These are phyloP conservation scores for Dipodomys stephensi DNA, from an alignment of 2,113 vertebrate species.

Conservation along the genomic window DNA sequence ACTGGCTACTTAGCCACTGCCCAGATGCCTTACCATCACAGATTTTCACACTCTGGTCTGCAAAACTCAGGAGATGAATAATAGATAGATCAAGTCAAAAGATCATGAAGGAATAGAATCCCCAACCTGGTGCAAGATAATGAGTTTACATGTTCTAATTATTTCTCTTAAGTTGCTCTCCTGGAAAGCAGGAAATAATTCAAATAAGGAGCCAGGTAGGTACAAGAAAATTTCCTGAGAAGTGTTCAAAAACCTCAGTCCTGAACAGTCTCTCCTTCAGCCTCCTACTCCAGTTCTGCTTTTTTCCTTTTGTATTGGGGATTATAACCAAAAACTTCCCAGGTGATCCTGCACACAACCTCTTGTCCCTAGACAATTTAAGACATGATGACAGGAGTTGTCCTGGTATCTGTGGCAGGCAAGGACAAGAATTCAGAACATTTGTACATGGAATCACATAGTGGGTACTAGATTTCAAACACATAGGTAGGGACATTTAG, in stretches of 20 bases:
- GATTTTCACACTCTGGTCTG: background rate
- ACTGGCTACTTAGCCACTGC: background rate
- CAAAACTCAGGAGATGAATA: background rate
- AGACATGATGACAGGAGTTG: background rate
- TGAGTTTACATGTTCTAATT: no score
- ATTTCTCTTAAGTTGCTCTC: background rate
- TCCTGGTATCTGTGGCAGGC: background rate
- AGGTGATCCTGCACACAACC: background rate
- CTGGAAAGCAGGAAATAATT: background rate
- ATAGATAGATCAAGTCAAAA: background rate
- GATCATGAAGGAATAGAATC: background rate
- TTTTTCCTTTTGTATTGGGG: background rate
- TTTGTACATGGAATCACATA: no score
- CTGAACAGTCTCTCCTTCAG: no score
- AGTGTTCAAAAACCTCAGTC: background rate
- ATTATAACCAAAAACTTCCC: slow-evolving; percentile 22
- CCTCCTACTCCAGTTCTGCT: background rate
- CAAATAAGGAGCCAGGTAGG: background rate
- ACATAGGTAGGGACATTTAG: background rate
- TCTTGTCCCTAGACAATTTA: no score
- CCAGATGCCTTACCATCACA: background rate
- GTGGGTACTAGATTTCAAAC: background rate
- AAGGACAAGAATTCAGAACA: background rate
- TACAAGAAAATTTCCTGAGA: background rate
- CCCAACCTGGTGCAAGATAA: background rate